Conservation (phyloP, 2,888 invertebrate genomes). For the Plutella xylostella region DNA sequence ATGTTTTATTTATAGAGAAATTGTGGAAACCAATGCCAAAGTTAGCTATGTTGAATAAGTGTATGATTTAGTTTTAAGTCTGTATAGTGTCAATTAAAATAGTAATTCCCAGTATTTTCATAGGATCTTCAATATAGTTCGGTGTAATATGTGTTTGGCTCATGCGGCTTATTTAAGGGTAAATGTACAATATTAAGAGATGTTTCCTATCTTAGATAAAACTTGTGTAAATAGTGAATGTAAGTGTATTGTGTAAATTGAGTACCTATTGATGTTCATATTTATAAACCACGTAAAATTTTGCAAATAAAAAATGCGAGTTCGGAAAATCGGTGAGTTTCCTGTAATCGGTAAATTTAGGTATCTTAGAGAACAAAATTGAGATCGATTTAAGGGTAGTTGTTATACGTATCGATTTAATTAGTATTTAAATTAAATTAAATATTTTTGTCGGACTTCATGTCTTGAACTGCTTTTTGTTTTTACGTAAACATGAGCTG, state of each 20-base stretch:
- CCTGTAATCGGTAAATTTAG: slow-evolving; percentile 62
- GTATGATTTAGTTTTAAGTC: slow-evolving; percentile 57
- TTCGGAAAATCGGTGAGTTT: slow-evolving; percentile 60
- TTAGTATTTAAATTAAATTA: slow-evolving; percentile 51
- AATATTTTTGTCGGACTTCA: slow-evolving; percentile 29
- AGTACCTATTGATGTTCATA: slow-evolving; percentile 66
- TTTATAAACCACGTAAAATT: slow-evolving; percentile 42
- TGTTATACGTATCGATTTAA: slow-evolving; percentile 52
- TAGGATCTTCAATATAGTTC: slow-evolving; percentile 56
- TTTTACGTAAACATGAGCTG: slow-evolving; percentile 35
- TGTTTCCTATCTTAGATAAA: slow-evolving; percentile 67
- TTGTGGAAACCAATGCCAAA: slow-evolving; percentile 68
- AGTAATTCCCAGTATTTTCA: slow-evolving; percentile 57
- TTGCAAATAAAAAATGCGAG: slow-evolving; percentile 30
- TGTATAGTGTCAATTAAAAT: slow-evolving; percentile 68
- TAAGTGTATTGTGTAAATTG: slow-evolving; percentile 58
- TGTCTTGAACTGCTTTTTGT: slow-evolving; percentile 30
- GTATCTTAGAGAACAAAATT: slow-evolving; percentile 52
- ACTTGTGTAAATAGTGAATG: slow-evolving; percentile 51
- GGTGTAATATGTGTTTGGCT: slow-evolving; percentile 50
- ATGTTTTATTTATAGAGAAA: slow-evolving; percentile 59
- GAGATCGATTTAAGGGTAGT: slow-evolving; percentile 52
- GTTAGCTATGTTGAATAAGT: slow-evolving; percentile 67
- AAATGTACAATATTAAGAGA: slow-evolving; percentile 59
- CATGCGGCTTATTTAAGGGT: slow-evolving; percentile 58